phyloP scores from a whole-genome alignment of 2,113 vertebrate species.

The Tachysurus vachellii region DNA sequence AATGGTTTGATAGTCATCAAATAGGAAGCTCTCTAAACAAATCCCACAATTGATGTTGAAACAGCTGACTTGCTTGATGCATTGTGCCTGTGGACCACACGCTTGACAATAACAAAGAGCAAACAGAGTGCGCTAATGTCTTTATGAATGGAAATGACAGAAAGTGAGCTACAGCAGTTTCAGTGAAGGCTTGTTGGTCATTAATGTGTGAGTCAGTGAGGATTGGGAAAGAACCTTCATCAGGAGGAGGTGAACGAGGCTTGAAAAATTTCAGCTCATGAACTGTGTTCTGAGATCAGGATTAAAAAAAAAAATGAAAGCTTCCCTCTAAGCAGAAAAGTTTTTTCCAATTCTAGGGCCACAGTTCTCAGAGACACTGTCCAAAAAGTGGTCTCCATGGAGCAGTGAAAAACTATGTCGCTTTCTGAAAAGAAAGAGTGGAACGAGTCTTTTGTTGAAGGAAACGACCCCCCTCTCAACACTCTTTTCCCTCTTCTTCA shows the following conservation, averaged over 20 bases:
- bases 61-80: conserved; percentile 41
- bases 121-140: conserved; percentile 34
- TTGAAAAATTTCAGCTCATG: background rate
- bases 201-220: conserved; percentile 13
- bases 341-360: conserved; percentile 15
- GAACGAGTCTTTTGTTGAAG: conserved; percentile 45
- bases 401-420: conserved; percentile 35
- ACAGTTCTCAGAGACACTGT: conserved; percentile 28
- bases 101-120: conserved; percentile 16
- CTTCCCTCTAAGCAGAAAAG: background rate
- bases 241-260: background rate
- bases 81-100: conserved; percentile 19
- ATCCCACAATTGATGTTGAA: conserved; percentile 37
- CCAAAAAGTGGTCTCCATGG: conserved; percentile 49
- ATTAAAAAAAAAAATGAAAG: background rate
- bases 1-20: conserved; percentile 14
- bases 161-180: background rate
- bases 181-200: background rate
- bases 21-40: conserved; percentile 20
- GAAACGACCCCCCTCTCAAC: conserved; percentile 35
- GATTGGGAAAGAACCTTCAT: conserved; percentile 7
- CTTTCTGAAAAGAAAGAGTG: conserved; percentile 39
- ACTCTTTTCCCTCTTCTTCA: conserved; percentile 10
- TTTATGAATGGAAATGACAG: conserved; percentile 13
- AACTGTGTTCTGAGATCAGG: background rate